Conservation (phyloP, 1,140 invertebrate genomes). For the Matsumurasca onukii region DNA sequence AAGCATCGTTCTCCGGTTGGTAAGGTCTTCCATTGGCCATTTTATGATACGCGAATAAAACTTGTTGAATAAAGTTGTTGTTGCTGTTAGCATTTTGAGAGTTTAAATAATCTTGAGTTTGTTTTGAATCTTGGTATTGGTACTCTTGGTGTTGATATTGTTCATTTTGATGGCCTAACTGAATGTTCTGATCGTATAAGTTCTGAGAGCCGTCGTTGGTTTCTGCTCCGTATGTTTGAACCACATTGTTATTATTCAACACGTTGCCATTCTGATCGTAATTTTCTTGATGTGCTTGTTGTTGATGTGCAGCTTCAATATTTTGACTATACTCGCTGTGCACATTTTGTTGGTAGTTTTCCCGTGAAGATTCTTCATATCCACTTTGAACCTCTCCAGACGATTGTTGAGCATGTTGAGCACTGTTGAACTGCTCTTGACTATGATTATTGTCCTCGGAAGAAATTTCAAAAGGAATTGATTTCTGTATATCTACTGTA, state of each 20-base stretch:
- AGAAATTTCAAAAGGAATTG: conserved; percentile 38
- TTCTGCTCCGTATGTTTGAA: too few species aligned
- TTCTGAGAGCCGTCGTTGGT: too few species aligned
- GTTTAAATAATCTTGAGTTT: too few species aligned
- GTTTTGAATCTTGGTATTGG: neutral
- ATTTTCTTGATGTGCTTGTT: neutral
- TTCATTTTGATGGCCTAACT: neutral
- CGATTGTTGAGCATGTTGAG: too few species aligned
- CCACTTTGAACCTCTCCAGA: neutral
- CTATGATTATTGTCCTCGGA: neutral
- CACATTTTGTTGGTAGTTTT: neutral
- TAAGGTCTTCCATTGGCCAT: conserved; percentile 1
- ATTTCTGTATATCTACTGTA: conserved; percentile 39
- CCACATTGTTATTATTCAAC: neutral
- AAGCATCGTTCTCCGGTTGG: neutral
- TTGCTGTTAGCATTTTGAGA: too few species aligned
- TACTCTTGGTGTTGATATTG: neutral
- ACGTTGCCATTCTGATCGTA: neutral
- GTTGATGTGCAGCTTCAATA: neutral
- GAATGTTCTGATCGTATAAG: neutral
- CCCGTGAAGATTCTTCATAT: neutral
- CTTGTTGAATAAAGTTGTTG: conserved; percentile 32
- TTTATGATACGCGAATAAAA: conserved; percentile 33
- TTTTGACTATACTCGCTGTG: neutral
- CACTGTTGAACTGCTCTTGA: neutral